Evolutionary conservation across 2,797 vertebrate genomes (phyloP), one percentile per base, ranked within the genome.

Genomic region (Enteromius radiatus): DNA sequence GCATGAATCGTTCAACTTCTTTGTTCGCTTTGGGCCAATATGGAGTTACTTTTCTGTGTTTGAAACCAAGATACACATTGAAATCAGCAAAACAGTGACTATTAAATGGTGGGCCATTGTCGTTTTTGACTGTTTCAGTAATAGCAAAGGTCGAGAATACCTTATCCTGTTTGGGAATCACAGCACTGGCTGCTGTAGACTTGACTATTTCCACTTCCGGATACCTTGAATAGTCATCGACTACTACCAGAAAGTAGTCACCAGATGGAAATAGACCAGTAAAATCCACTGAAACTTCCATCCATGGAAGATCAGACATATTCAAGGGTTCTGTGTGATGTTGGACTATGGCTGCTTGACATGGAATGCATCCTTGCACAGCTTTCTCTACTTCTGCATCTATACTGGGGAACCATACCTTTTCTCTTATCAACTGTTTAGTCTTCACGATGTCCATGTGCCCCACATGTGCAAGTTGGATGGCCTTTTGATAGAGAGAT

Each of bases 1-100:
- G 0, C 73, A 86, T 88, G 67, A 86, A 87, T 7, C 43, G 33
- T 36, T 88, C 81, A 33, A 76, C 84, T 59, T 64, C 82, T 4
- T 73, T 3, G 0, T 82, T 83, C 0, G 80, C 80, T 74, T 84
- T 56, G 0, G 70, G 86, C 82, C 85, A 88, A 0, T 84, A 82
- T 0, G 52, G 75, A 23, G 85, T 87, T n/a, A 84, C 71, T n/a
- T 41, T 8, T 4, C 3, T 3, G 10, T 87, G 76, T 6, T 76
- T 43, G 8, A 85, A 84, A 1, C 76, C 76, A 28, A 83, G 15
- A 10, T 83, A 70, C 1, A 10, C 14, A 31, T 54, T 64, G 78
- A 85, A 84, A 36, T 82, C 14, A 17, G 11, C 28, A 28, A 28
- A 28, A 28, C 28, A 28, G 28, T 28, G 28, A 28, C 28, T 28